Conservation (phyloP, 2,888 invertebrate species). For the Unio delphinus region DNA sequence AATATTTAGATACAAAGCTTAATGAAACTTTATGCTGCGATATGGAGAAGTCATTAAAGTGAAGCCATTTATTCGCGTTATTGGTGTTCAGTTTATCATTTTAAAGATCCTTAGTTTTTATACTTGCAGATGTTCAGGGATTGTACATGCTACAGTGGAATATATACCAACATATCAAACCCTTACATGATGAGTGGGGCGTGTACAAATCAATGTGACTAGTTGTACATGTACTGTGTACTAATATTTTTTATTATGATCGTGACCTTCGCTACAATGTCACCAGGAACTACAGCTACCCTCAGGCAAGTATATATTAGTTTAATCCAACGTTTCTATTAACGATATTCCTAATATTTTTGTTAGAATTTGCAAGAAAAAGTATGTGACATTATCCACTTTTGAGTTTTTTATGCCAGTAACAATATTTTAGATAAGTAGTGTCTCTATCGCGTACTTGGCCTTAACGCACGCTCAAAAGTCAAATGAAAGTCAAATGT, state of each 20-base stretch:
- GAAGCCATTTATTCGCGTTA: neutral
- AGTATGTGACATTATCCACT: no score
- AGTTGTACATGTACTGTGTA: slow-evolving; percentile 39
- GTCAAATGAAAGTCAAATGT: neutral
- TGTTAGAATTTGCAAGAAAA: no score
- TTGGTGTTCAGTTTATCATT: neutral
- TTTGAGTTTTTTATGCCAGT: no score
- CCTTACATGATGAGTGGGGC: slow-evolving; percentile 16
- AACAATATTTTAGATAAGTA: no score
- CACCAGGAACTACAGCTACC: slow-evolving; percentile 36
- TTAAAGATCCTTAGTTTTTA: neutral
- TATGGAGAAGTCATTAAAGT: neutral
- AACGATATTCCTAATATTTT: no score
- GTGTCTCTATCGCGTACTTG: no score
- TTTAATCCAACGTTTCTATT: no score
- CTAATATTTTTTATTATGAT: slow-evolving; percentile 39
- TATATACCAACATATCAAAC: neutral
- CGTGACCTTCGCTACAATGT: slow-evolving; percentile 45
- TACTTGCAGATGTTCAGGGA: neutral
- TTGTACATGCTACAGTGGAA: no score
- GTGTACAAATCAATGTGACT: slow-evolving; percentile 36
- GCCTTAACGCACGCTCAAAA: no score
- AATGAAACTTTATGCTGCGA: neutral
- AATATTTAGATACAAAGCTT: no score
- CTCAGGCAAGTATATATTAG: slow-evolving; percentile 31